phyloP scores from a whole-genome alignment of 2,113 vertebrate genomes.

The Protobothrops mucrosquamatus region DNA sequence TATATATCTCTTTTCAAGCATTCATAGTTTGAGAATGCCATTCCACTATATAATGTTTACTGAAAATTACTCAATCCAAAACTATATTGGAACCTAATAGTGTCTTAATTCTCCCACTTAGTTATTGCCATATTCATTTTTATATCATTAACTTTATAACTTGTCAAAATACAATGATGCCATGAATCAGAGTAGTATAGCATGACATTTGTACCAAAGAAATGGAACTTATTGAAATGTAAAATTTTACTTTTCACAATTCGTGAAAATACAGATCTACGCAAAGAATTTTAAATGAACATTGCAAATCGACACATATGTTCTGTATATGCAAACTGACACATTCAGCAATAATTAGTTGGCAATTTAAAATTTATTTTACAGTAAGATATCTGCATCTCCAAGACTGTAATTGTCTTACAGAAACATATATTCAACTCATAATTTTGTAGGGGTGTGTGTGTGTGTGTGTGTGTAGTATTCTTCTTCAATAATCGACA shows the following conservation, averaged over 20 bases:
- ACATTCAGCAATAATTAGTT: conserved; percentile 20
- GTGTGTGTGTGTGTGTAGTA: not conserved
- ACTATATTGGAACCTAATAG: conserved; percentile 4
- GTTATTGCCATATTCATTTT: conserved; percentile 15
- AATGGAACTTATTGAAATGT: conserved; percentile 51
- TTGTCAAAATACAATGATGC: not conserved
- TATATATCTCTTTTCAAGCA: conserved; percentile 27
- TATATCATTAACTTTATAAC: conserved; percentile 5
- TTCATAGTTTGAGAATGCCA: not conserved
- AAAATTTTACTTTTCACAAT: conserved; percentile 39
- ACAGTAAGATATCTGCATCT: conserved; percentile 3
- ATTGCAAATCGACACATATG: conserved; percentile 12
- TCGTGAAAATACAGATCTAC: conserved; percentile 48
- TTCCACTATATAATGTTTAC: conserved; percentile 26
- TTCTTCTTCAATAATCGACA: not conserved
- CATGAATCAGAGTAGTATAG: conserved; percentile 1
- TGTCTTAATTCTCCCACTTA: conserved; percentile 31
- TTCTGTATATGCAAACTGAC: conserved; percentile 38
- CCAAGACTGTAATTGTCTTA: not conserved
- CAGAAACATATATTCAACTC: conserved; percentile 24
- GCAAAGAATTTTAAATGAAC: conserved; percentile 51
- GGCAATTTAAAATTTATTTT: not conserved
- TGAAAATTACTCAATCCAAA: conserved; percentile 28
- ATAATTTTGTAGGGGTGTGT: not conserved
- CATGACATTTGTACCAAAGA: conserved; percentile 42